Conservation (phyloP, 2,888 invertebrate species). For the Brachynemurus nebulosus region DNA sequence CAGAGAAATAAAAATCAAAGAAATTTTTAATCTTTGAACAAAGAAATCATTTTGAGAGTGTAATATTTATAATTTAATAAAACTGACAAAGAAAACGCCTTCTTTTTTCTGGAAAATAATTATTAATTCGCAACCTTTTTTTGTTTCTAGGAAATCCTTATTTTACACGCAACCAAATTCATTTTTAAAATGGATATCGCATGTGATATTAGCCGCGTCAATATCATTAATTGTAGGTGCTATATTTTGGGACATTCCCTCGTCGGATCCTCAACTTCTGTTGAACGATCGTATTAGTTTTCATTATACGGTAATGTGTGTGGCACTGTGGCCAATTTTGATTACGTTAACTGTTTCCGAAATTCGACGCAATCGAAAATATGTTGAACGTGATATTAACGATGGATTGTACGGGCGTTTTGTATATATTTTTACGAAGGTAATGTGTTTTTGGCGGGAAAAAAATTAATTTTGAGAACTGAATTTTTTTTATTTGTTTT, state of each 20-base stretch:
- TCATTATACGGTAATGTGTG: conserved; percentile 67
- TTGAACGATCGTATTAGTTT: conserved; percentile 74
- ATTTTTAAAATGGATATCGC: conserved; percentile 60
- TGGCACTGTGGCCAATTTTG: conserved; percentile 66
- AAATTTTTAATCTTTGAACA: too few relatives aligned
- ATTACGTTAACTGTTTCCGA: conserved; percentile 46
- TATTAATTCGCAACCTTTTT: conserved; percentile 7
- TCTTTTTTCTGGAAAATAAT: too few relatives aligned
- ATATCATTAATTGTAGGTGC: conserved; percentile 75
- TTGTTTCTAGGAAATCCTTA: conserved; percentile 41
- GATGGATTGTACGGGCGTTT: conserved; percentile 68
- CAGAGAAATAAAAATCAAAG: too few relatives aligned
- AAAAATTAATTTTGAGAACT: not conserved
- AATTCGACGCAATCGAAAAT: conserved; percentile 40
- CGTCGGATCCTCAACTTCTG: conserved; percentile 56
- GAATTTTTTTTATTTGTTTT: conserved; percentile 19
- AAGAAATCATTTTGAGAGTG: too few relatives aligned
- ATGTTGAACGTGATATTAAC: conserved; percentile 66
- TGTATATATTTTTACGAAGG: conserved; percentile 68
- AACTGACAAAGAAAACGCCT: not conserved
- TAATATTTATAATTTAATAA: too few relatives aligned
- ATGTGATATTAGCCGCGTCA: conserved; percentile 64
- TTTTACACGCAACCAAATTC: conserved; percentile 79
- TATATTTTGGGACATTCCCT: conserved; percentile 79
- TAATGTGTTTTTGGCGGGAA: conserved; percentile 24